phyloP scores from a whole-genome alignment of 2,113 vertebrate genomes.

The Syrrhaptes paradoxus region DNA sequence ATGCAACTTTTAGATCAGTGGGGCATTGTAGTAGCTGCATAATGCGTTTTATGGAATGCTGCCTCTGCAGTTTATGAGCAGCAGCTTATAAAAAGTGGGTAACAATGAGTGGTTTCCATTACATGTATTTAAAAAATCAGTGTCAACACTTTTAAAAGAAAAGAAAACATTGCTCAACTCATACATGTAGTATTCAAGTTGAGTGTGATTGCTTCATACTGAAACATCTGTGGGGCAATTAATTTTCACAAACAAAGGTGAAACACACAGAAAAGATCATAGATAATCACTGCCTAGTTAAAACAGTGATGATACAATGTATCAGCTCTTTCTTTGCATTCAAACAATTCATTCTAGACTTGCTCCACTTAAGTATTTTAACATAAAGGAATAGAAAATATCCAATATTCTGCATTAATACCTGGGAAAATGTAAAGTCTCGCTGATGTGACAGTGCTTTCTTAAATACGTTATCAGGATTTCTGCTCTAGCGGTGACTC shows the following conservation, averaged over 20 bases:
- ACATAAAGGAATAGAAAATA: not conserved
- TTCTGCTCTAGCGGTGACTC: not conserved
- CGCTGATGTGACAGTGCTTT: not conserved
- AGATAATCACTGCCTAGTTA: not conserved
- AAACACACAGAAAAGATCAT: not conserved
- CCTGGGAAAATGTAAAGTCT: not conserved
- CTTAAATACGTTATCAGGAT: not conserved
- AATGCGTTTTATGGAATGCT: slow-evolving; percentile 49
- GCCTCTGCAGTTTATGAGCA: slow-evolving; percentile 39
- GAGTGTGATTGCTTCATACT: slow-evolving; percentile 17
- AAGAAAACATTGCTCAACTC: slow-evolving; percentile 44
- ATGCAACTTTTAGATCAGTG: slow-evolving; percentile 15
- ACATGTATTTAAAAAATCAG: slow-evolving; percentile 25
- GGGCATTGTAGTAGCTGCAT: not conserved
- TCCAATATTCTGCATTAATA: not conserved
- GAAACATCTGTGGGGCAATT: not conserved
- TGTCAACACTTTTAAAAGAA: slow-evolving; percentile 48
- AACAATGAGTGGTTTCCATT: slow-evolving; percentile 59
- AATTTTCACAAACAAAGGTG: not conserved
- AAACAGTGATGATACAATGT: not conserved
- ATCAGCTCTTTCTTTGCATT: not conserved
- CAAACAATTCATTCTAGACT: not conserved
- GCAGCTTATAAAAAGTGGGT: slow-evolving; percentile 37
- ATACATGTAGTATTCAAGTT: not conserved
- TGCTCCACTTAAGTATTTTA: not conserved